Conservation (phyloP, 2,113 vertebrate genomes). For the Bombycilla garrulus region DNA sequence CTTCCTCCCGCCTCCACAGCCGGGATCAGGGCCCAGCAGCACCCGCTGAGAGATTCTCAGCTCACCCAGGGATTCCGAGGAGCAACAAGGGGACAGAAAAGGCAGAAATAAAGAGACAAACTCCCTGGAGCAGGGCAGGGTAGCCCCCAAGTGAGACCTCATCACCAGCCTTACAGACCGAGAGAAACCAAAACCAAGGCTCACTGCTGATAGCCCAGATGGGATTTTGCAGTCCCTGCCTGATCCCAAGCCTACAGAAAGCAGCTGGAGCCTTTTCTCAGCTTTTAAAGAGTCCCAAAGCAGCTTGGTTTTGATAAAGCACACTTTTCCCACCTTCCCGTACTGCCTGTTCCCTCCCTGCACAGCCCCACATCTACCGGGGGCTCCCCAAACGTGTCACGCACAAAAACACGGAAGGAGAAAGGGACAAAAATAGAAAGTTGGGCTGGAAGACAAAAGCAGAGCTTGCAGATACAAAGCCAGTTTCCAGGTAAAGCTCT, state of each 20-base stretch:
- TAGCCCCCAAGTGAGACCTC: neutral
- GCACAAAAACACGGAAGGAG: accelerated
- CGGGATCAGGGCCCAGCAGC: neutral
- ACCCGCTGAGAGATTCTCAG: neutral
- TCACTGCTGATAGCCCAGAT: neutral
- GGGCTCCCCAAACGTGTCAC: neutral
- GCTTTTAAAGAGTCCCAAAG: neutral
- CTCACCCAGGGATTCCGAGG: neutral
- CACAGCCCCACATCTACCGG: neutral
- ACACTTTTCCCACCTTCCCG: neutral
- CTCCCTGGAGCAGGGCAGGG: neutral
- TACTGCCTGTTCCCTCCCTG: neutral
- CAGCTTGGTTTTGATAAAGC: neutral
- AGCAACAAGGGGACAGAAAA: neutral
- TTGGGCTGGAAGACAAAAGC: slow-evolving; percentile 5
- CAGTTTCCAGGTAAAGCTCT: slow-evolving; percentile 69
- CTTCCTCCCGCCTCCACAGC: neutral
- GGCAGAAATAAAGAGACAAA: neutral
- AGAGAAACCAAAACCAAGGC: neutral
- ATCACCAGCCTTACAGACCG: neutral
- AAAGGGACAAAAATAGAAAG: slow-evolving; percentile 23
- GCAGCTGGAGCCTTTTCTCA: neutral
- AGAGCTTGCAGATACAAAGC: slow-evolving; percentile 25
- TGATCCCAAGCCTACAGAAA: neutral
- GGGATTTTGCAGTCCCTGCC: neutral